Evolutionary conservation across 2,797 vertebrate species (phyloP).

Genomic region (Dendrocincla fuliginosa): DNA sequence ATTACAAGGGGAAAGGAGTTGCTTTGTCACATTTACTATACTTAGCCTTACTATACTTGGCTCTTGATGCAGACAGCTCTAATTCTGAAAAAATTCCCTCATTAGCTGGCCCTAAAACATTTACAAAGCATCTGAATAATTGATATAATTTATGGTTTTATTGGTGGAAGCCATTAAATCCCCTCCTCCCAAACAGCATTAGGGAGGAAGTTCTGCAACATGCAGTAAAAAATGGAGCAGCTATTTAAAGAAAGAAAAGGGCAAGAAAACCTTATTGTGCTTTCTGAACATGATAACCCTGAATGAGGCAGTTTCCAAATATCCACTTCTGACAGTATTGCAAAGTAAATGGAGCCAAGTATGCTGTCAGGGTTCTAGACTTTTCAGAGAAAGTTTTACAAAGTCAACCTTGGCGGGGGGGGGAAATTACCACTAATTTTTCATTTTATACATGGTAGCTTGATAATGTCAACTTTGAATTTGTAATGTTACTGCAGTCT

Average conservation of each 20-base stretch:
- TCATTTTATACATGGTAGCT: not conserved
- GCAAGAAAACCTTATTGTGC: not conserved
- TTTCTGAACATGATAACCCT: not conserved
- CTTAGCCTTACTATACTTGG: not conserved
- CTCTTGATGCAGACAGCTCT: not conserved
- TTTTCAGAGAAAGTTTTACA: not conserved
- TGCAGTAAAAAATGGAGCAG: not conserved
- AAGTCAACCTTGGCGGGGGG: not conserved
- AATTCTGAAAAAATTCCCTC: slow-evolving; percentile 35
- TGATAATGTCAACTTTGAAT: not conserved
- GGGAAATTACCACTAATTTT: not conserved
- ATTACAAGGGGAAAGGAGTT: not conserved
- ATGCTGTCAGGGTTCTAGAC: accelerated
- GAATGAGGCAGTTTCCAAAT: not conserved
- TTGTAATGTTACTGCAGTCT: not conserved
- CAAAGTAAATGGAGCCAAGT: not conserved
- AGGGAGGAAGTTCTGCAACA: not conserved
- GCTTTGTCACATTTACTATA: not conserved
- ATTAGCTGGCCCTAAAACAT: slow-evolving; percentile 60
- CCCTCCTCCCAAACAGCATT: not conserved
- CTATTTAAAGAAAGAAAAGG: slow-evolving; percentile 44
- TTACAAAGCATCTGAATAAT: slow-evolving; percentile 60
- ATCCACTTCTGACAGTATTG: not conserved
- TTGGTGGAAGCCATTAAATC: slow-evolving; percentile 32
- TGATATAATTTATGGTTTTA: slow-evolving; percentile 28